A percentile compares a stretch with the other conserved stretches of the same genome.
Evolutionary conservation across 2,113 vertebrate genomes (phyloP).

Genomic region (Ahaetulla prasina): DNA sequence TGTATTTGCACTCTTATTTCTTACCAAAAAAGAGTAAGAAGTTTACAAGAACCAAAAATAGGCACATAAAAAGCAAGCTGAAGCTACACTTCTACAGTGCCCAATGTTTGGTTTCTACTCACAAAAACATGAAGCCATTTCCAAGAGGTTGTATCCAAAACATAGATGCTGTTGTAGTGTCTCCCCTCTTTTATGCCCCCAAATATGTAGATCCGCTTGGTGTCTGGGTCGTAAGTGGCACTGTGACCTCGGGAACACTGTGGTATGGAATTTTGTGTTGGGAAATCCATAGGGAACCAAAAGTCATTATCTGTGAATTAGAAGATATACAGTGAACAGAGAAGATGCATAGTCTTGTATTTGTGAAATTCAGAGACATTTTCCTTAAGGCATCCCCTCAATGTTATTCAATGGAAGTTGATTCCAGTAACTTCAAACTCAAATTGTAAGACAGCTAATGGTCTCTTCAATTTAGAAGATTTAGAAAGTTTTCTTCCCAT

Average conservation of each 20-base stretch:
- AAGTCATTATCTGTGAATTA: constrained; percentile 75
- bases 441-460: neutral
- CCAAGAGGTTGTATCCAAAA: constrained; percentile 83
- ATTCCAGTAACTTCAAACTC: neutral
- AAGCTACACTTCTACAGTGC: neutral
- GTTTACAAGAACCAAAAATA: neutral
- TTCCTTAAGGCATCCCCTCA: neutral
- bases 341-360: neutral
- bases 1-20: neutral
- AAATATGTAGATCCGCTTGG: constrained; percentile 78
- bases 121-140: constrained; percentile 81
- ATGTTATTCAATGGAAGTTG: neutral
- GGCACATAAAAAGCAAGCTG: neutral
- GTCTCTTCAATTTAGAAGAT: neutral
- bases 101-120: constrained; percentile 51
- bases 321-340: neutral
- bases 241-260: constrained; percentile 73
- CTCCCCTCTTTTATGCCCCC: constrained; percentile 76
- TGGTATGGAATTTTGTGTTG: constrained; percentile 58
- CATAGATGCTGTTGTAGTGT: constrained; percentile 69
- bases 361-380: neutral
- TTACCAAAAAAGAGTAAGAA: neutral
- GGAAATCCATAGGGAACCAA: constrained; percentile 79
- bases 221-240: constrained; percentile 82
- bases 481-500: neutral